Conservation (phyloP, 2,888 invertebrate species). For the Apodemia mormo region DNA sequence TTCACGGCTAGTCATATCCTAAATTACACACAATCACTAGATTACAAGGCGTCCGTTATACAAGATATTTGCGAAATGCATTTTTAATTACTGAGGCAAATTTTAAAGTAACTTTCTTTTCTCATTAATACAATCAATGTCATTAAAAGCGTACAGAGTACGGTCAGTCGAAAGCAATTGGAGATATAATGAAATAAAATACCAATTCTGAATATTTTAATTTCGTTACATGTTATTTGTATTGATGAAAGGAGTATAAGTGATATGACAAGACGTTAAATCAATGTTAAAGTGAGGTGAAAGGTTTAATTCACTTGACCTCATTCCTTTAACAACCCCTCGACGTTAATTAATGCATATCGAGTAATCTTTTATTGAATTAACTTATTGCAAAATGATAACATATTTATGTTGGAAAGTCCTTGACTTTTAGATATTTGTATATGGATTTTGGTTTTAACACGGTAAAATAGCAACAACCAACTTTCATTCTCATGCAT, state of each 20-base stretch:
- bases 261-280: conserved; percentile 37
- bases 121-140: background rate
- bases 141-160: background rate
- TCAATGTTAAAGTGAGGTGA: conserved; percentile 43
- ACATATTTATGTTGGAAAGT: background rate
- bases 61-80: too few relatives aligned
- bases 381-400: conserved; percentile 35
- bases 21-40: too few relatives aligned
- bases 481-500: too few relatives aligned
- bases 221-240: conserved; percentile 9
- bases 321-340: conserved; percentile 44
- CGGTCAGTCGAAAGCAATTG: background rate
- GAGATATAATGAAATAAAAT: background rate
- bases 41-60: too few relatives aligned
- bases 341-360: conserved; percentile 34
- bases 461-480: background rate
- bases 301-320: conserved; percentile 46
- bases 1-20: too few relatives aligned
- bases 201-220: conserved; percentile 1
- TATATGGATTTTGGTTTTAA: background rate
- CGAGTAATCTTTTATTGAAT: conserved; percentile 43
- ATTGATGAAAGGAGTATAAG: conserved; percentile 11
- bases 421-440: conserved; percentile 13
- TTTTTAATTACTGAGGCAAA: too few relatives aligned
- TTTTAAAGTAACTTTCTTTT: too few relatives aligned